Conservation (phyloP, 2,113 vertebrate genomes). For the Gasterosteus nipponicus region DNA sequence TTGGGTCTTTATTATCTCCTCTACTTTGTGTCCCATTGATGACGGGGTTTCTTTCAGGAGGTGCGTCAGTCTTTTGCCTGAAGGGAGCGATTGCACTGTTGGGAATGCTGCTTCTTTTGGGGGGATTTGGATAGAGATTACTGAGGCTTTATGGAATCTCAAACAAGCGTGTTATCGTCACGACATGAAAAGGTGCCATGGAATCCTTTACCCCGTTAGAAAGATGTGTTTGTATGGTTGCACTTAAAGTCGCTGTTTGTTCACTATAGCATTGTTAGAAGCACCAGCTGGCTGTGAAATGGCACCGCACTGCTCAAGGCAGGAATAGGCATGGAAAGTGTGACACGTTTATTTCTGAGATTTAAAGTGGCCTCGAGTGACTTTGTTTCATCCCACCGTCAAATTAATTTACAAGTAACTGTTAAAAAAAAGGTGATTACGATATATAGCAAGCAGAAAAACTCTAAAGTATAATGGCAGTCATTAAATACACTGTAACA, state of each 20-base stretch:
- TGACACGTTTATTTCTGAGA: slow-evolving; percentile 16
- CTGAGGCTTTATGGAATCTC: neutral
- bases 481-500: too few species aligned
- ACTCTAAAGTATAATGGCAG: neutral
- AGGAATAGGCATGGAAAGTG: slow-evolving; percentile 17
- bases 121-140: neutral
- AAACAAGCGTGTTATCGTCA: neutral
- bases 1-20: neutral
- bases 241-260: slow-evolving; percentile 26
- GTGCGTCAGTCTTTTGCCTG: neutral
- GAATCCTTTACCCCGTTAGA: neutral
- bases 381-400: neutral
- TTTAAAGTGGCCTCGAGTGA: slow-evolving; percentile 58
- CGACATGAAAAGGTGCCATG: neutral
- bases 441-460: neutral
- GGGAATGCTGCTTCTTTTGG: neutral
- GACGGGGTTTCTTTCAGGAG: neutral
- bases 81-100: neutral
- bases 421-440: neutral
- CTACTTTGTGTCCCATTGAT: neutral
- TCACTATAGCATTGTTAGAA: slow-evolving; percentile 2
- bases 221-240: neutral
- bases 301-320: slow-evolving; percentile 21
- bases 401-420: neutral
- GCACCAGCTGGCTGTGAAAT: slow-evolving; percentile 24